phyloP scores from a whole-genome alignment of 2,797 vertebrate species.

The Pangasius larnaudii region DNA sequence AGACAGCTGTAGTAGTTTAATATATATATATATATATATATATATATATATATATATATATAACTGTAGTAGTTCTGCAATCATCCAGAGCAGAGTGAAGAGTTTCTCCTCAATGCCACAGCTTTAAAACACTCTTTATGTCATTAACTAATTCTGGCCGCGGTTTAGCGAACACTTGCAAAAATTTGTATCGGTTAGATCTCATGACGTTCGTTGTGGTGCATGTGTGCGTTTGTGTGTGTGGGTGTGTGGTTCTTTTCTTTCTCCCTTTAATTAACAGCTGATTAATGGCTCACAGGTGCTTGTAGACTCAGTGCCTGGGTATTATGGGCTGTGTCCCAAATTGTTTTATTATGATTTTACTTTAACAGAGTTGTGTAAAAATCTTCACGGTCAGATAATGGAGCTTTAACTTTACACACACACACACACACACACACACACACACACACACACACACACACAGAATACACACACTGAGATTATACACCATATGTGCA shows the following conservation, averaged over 20 bases:
- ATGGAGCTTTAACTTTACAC: background rate
- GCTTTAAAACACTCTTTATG: background rate
- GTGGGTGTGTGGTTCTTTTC: conserved; percentile 1
- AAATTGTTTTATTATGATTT: conserved; percentile 9
- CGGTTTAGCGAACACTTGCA: background rate
- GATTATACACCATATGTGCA: background rate
- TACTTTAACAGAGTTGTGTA: conserved; percentile 19
- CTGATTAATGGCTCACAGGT: conserved; percentile 31
- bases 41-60: too few species aligned
- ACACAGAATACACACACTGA: background rate
- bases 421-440: background rate
- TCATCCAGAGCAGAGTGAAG: background rate
- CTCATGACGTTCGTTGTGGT: conserved; percentile 13
- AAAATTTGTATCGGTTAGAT: conserved; percentile 8
- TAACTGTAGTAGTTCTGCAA: background rate
- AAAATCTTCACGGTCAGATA: background rate
- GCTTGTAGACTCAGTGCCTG: background rate
- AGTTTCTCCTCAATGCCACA: background rate
- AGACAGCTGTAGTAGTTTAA: background rate
- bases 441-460: background rate
- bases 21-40: too few species aligned
- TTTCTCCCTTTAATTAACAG: conserved; percentile 26
- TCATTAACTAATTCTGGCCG: conserved; percentile 21
- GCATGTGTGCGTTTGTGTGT: conserved; percentile 1
- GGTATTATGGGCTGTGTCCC: background rate